Base-by-base conservation (phyloP, 2,797 vertebrate species). In the Sebastes glaucus region DNA sequence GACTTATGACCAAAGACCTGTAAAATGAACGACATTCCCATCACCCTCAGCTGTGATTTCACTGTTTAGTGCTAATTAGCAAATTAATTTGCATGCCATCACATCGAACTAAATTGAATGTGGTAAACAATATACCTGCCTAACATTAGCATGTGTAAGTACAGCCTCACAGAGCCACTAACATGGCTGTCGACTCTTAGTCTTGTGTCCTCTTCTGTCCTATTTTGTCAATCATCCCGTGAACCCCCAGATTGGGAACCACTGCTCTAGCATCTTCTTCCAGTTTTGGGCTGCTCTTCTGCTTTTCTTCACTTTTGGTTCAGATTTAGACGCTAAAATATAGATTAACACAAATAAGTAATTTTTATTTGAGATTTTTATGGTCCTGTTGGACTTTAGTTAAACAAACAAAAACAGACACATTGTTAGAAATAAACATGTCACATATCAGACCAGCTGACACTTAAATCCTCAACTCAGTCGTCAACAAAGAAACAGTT, bases 371-470 rank as follows among this genome's bases (percentile, higher is more conserved):
- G 13, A 80, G 23, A n/a, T 56, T 49, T 49, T 84, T 63, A 20
- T 79, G 59, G 75, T 80, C 78, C 81, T 71, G 57, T 32, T 89
- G 79, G 86, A 90, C 81, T 70, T 71, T 0, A 72, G 75, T 91
- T 82, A 84, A 77, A 82, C 22, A 59, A 52, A 46, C 32, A 66
- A 28, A 46, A 68, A 56, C 4, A 77, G 11, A 74, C 25, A 46
- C 65, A 66, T 11, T 56, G 52, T 82, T 35, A 80, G 9, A 69
- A 82, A 69, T 56, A 59, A 56, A 38, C 4, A 59, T 55, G 49
- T 82, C 63, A 73, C 22, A 75, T 32, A 83, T 94, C 94, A 95
- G 94, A 84, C 94, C 94, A 92, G 94, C 94, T 95, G 94, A 93
- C 82, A 79, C 28, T 71, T 68, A 71, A 70, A 82, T 82, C 42